Evolutionary conservation across 1,140 invertebrate genomes (phyloP), one percentile per base, ranked within the genome.

Genomic region (Drosophila pseudoananassae): DNA sequence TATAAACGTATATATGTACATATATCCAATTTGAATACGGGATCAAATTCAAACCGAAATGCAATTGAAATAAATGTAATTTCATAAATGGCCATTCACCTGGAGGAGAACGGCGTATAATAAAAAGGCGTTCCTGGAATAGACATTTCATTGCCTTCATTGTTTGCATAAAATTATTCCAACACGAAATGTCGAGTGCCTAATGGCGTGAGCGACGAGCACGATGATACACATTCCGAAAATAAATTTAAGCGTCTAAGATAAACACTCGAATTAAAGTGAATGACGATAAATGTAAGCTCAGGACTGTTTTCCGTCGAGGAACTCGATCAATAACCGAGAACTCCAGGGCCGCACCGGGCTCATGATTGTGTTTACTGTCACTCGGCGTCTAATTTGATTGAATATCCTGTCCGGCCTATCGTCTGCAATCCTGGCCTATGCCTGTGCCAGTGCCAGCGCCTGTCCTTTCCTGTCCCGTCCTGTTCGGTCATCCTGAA

Each of bases 301-400:
- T 53, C 33, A n/a, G 33, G 68, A 58, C 50, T 57, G 68, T 31
- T 69, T 54, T 40, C 17, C 36, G 33, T 27, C 47, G n/a, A 23
- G 27, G 49, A 52, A 45, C 43, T 47, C 54, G 76, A 75, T 82
- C 78, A 82, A 82, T 87, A 82, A 57, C 15, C 65, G 54, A 36
- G 10, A 51, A n/a, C 49, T 43, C 14, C 40, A 17, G 40, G 29
- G n/a, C 51, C 50, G 15, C 23, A 10, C 51, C 43, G 12, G 31
- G 47, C 33, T 52, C 56, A 60, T 77, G 55, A 68, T 88, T 78
- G 49, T 88, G 54, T 82, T 82, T 76, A 56, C 78, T 81, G 81
- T 70, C 82, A 85, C 69, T 75, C 45, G 56, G 23, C 54, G 54
- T 75, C 58, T 66, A 84, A 84, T 84, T 79, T 76, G 81, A 79